phyloP scores from a whole-genome alignment of 2,888 invertebrate genomes.

The Pheosia gnoma region DNA sequence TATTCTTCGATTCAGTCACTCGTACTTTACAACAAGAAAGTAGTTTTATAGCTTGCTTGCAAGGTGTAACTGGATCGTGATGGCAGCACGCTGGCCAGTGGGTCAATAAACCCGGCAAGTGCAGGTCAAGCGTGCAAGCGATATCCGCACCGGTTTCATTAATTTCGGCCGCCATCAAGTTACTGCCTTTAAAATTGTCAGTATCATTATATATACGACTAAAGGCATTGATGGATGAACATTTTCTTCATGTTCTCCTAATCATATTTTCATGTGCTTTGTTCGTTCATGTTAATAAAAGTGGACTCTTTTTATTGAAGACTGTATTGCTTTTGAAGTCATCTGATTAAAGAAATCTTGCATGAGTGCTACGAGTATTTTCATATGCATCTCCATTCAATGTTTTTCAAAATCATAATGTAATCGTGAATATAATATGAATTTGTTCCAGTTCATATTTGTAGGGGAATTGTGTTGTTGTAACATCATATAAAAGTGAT shows the following conservation, averaged over 20 bases:
- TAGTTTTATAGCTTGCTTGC: not conserved
- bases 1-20: not conserved
- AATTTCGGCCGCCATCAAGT: conserved; percentile 22
- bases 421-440: not conserved
- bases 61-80: conserved; percentile 16
- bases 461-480: conserved; percentile 3
- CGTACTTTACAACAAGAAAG: not conserved
- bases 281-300: no score
- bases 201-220: not conserved
- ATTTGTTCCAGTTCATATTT: not conserved
- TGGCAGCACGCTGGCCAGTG: conserved; percentile 33
- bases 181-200: not conserved
- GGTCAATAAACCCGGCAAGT: conserved; percentile 47
- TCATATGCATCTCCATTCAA: no score
- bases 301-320: no score
- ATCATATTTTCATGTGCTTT: not conserved
- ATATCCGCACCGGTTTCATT: conserved; percentile 28
- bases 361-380: no score
- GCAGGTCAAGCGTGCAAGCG: conserved; percentile 37
- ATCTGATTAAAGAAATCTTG: no score
- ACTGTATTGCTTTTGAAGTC: no score
- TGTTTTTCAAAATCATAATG: no score
- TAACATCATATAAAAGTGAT: conserved; percentile 10
- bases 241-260: not conserved
- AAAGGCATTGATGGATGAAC: not conserved